A percentile compares a stretch with the other conserved stretches of the same genome.
These are phyloP conservation scores for Coptodon rendalli DNA, from an alignment of 2,113 vertebrate species.

Conservation along the genomic window DNA sequence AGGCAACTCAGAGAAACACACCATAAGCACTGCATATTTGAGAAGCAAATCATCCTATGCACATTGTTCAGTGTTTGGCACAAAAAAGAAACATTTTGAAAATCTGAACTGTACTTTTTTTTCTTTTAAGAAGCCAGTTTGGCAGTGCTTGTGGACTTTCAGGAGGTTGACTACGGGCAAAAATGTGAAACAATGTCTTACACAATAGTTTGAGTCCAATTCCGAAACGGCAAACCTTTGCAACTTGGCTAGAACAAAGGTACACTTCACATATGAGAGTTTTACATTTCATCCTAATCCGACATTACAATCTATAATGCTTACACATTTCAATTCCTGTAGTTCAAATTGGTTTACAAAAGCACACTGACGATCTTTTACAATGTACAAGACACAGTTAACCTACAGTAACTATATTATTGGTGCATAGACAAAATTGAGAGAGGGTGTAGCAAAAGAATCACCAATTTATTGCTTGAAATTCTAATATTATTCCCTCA, in stretches of 20 bases:
- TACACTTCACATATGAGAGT: slow-evolving; percentile 45
- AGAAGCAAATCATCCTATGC: slow-evolving; percentile 28
- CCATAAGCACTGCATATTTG: slow-evolving; percentile 49
- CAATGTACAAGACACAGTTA: slow-evolving; percentile 67
- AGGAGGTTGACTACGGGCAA: slow-evolving; percentile 16
- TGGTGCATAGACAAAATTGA: slow-evolving; percentile 75
- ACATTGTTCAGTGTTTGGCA: slow-evolving; percentile 56
- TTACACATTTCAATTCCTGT: slow-evolving; percentile 54
- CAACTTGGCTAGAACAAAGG: slow-evolving; percentile 26
- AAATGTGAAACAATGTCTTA: slow-evolving; percentile 22
- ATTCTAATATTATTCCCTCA: slow-evolving; percentile 62
- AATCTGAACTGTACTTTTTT: neutral
- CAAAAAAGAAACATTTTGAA: slow-evolving; percentile 15
- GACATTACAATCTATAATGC: slow-evolving; percentile 50
- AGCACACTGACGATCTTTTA: slow-evolving; percentile 59
- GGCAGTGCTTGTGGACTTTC: slow-evolving; percentile 52
- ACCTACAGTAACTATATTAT: slow-evolving; percentile 70
- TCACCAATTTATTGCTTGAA: slow-evolving; percentile 79
- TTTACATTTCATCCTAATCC: slow-evolving; percentile 46
- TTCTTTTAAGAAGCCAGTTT: slow-evolving; percentile 33
- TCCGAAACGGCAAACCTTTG: slow-evolving; percentile 24
- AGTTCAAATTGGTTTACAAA: slow-evolving; percentile 63
- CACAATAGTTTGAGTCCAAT: slow-evolving; percentile 34
- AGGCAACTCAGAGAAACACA: slow-evolving; percentile 43
- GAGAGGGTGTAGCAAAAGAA: slow-evolving; percentile 65